Evolutionary conservation across 2,888 invertebrate species (phyloP), one percentile per base, ranked within the genome.

Genomic region (Dendrolimus houi): DNA sequence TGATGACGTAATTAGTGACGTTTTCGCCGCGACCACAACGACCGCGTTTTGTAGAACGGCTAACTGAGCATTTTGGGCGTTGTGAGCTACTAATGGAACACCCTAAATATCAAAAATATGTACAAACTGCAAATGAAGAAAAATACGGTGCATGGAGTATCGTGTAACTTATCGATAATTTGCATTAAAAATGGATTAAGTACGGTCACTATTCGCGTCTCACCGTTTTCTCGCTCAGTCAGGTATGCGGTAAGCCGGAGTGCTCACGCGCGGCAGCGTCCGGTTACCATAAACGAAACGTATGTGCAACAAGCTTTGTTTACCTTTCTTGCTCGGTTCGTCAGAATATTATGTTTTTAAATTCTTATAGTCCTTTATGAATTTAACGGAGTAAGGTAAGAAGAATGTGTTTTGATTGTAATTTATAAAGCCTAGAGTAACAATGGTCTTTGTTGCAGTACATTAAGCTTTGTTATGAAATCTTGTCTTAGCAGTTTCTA

Each of bases 161-260:
- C 29, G 47, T 47, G 47, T 6, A 12, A 10, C 0, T 47, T 47
- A 47, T 47, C 47, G 47, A 47, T 47, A 47, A 47, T 47, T 47
- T 47, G 12, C 12, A 10, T 10, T 9, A 12, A 10, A 12, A 47
- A 47, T 47, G 9, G 12, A 47, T 47, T 10, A 12, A 47, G 12
- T 12, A 10, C 9, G 8, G 47, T 47, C 47, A 47, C 0, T 47
- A 8, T 9, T 47, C 47, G 47, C 47, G 47, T 47, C 47, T 47
- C 47, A 47, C 56, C 56, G 56, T 57, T 60, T 60, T 53, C 52
- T 47, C 54, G 52, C 55, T 57, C 58, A 55, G 41, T 40, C 41
- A 55, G 57, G 42, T 58, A 63, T 60, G 59, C 59, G 55, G 59
- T 54, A 55, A 54, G 57, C 62, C 60, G 54, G 55, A 57, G 62